phyloP scores from a whole-genome alignment of 2,113 vertebrate genomes.

The Condylura cristata region DNA sequence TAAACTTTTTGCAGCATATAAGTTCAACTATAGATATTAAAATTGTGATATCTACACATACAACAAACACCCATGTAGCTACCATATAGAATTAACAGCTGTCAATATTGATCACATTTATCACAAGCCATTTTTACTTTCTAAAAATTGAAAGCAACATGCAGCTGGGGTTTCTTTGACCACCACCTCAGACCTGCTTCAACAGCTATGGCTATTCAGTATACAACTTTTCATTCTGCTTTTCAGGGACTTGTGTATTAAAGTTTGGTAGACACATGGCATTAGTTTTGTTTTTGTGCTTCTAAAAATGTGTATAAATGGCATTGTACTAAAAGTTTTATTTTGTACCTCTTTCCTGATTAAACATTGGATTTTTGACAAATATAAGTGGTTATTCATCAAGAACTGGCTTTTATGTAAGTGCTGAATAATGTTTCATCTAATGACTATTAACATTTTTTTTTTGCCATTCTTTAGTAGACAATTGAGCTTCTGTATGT shows the following conservation, averaged over 20 bases:
- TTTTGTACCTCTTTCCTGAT: background rate
- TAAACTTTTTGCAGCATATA: background rate
- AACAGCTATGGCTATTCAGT: background rate
- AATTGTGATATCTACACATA: background rate
- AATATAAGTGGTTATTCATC: background rate
- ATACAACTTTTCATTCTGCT: background rate
- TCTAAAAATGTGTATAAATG: background rate
- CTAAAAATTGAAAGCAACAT: background rate
- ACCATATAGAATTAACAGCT: background rate
- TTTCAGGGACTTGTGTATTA: background rate
- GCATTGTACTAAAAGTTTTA: background rate
- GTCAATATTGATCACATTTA: no score
- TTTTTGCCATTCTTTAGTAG: no score
- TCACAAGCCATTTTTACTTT: background rate
- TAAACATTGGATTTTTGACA: background rate
- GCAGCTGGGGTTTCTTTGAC: background rate
- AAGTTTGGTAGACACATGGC: no score
- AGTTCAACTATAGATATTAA: background rate
- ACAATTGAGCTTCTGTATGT: background rate
- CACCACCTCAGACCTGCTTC: rapidly evolving
- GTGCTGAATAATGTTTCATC: background rate
- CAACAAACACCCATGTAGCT: background rate
- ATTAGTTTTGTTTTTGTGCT: background rate
- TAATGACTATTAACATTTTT: background rate
- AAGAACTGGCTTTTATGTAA: background rate